Conservation (phyloP, 2,113 vertebrate species). For the Sorex fumeus region DNA sequence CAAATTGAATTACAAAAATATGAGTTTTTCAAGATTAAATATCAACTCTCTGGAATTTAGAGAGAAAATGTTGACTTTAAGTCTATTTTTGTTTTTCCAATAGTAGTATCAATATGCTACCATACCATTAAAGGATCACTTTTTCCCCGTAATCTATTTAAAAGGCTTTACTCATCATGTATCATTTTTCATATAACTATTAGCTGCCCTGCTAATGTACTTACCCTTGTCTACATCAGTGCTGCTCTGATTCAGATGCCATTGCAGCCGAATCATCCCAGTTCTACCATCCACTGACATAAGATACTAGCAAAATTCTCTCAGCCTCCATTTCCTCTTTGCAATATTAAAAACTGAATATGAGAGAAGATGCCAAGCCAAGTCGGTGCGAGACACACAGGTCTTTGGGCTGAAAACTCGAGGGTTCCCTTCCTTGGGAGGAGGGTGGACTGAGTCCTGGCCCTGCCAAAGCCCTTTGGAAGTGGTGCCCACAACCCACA, state of each 20-base stretch:
- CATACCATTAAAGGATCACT: neutral
- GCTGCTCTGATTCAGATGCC: neutral
- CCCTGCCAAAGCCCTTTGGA: no score
- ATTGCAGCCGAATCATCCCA: neutral
- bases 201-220: neutral
- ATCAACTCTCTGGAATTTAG: slow-evolving; percentile 14
- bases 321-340: neutral
- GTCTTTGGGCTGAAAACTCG: no score
- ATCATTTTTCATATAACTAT: neutral
- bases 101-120: neutral
- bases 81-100: slow-evolving; percentile 29
- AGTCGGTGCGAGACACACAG: no score
- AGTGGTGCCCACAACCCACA: no score
- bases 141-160: neutral
- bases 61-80: neutral
- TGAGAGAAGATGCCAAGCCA: no score
- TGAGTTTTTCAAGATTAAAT: neutral
- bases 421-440: no score
- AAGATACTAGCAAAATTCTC: neutral
- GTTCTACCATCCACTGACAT: neutral
- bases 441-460: no score
- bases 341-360: neutral
- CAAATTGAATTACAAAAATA: no score
- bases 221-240: neutral
- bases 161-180: neutral